These are phyloP conservation scores for Xenopus laevis DNA, from an alignment of 2,113 vertebrate genomes.

Conservation along the genomic window DNA sequence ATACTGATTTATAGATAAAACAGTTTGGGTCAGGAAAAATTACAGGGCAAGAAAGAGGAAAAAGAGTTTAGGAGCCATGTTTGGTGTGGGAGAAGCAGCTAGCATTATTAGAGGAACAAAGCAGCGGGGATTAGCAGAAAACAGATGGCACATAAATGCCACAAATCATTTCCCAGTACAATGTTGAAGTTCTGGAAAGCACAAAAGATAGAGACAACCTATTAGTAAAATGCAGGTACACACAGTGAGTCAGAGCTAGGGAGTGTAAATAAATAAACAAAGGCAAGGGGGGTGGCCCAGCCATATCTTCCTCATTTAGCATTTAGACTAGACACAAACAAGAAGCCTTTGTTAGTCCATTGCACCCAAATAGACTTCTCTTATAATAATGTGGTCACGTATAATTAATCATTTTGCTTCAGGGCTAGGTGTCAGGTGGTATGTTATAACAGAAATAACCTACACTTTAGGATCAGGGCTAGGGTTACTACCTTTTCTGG, in stretches of 20 bases:
- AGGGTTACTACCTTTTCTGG: no score
- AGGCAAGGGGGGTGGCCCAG: background rate
- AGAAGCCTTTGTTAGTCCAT: no score
- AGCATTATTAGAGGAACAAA: background rate
- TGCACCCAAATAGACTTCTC: no score
- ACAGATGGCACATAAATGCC: slow-evolving; percentile 19
- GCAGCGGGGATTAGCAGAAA: slow-evolving; percentile 17
- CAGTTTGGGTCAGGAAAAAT: background rate
- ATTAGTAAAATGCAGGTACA: slow-evolving; percentile 29
- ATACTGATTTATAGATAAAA: slow-evolving; percentile 2
- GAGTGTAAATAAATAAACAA: slow-evolving; percentile 18
- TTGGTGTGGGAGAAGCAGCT: background rate
- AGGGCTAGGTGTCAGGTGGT: no score
- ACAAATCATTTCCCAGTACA: background rate
- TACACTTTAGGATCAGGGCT: no score
- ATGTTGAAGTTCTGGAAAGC: slow-evolving; percentile 22
- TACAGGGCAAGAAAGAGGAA: background rate
- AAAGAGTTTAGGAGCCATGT: background rate
- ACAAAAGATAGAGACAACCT: slow-evolving; percentile 30
- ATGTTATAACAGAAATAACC: no score
- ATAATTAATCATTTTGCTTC: no score
- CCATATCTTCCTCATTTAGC: slow-evolving; percentile 14
- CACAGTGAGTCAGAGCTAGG: background rate
- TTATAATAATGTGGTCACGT: no score
- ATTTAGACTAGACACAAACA: slow-evolving; percentile 27